Conservation (phyloP, 2,888 invertebrate genomes). For the Listrodromus nycthemerus region DNA sequence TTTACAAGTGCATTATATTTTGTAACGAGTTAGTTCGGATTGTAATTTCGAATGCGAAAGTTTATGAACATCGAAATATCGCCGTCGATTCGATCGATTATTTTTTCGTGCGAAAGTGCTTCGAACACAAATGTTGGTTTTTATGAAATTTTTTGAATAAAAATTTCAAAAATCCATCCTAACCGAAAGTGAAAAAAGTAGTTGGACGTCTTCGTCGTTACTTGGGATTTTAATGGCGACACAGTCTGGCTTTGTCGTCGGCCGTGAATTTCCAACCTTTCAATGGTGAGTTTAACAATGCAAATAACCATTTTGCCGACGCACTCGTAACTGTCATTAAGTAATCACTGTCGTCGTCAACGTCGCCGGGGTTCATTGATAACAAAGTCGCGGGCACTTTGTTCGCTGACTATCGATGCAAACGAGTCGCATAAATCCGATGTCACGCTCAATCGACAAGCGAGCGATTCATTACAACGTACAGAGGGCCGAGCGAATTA, state of each 20-base stretch:
- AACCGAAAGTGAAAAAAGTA: neutral
- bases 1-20: slow-evolving; percentile 11
- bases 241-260: neutral
- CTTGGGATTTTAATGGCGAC: neutral
- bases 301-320: neutral
- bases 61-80: too few species aligned
- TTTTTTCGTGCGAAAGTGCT: slow-evolving; percentile 32
- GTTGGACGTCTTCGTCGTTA: neutral
- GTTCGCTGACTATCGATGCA: neutral
- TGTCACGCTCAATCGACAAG: neutral
- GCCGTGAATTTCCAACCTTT: neutral
- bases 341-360: slow-evolving; percentile 22
- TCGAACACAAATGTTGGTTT: neutral
- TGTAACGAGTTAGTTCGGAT: neutral
- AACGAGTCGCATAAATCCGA: neutral
- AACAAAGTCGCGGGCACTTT: slow-evolving; percentile 13
- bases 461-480: neutral
- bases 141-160: neutral
- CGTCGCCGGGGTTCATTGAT: neutral
- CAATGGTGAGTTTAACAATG: neutral
- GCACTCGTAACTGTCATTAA: neutral
- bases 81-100: neutral
- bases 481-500: neutral
- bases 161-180: neutral
- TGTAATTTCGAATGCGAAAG: neutral